These are phyloP conservation scores for Chironomus riparius DNA, from an alignment of 2,888 invertebrate species.

Conservation along the genomic window DNA sequence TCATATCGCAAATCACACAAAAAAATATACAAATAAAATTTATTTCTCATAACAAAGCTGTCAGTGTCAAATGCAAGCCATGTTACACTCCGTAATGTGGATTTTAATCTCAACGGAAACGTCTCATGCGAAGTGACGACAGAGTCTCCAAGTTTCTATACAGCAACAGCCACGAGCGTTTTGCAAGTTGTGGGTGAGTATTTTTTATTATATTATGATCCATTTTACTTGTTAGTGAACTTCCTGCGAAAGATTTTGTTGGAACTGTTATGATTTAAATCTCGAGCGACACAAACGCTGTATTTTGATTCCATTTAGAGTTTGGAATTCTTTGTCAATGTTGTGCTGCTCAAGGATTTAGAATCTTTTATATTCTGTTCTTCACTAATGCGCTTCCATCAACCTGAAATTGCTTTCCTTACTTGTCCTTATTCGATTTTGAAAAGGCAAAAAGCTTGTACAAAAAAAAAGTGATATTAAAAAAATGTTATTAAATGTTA, in stretches of 20 bases:
- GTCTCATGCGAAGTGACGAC: slow-evolving; percentile 64
- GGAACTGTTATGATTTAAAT: no score
- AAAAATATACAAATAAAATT: background rate
- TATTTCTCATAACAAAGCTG: slow-evolving; percentile 43
- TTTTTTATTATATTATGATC: background rate
- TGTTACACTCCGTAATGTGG: slow-evolving; percentile 57
- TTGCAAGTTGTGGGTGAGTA: slow-evolving; percentile 65
- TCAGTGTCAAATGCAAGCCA: slow-evolving; percentile 59
- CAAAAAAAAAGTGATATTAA: background rate
- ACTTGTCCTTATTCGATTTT: no score
- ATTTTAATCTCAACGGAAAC: slow-evolving; percentile 58
- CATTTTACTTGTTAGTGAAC: no score
- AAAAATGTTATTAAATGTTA: slow-evolving; percentile 9
- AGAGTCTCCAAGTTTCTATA: slow-evolving; percentile 54
- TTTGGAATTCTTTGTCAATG: no score
- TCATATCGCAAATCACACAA: background rate
- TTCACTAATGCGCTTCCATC: no score
- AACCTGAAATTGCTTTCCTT: no score
- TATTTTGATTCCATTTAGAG: no score
- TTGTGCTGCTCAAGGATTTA: no score
- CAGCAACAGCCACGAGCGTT: slow-evolving; percentile 52
- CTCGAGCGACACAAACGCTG: no score
- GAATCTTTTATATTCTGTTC: no score
- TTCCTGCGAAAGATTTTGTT: no score
- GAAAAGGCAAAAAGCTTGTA: no score